These are phyloP conservation scores for Ceratina calcarata DNA, from an alignment of 1,140 invertebrate species.

Conservation along the genomic window DNA sequence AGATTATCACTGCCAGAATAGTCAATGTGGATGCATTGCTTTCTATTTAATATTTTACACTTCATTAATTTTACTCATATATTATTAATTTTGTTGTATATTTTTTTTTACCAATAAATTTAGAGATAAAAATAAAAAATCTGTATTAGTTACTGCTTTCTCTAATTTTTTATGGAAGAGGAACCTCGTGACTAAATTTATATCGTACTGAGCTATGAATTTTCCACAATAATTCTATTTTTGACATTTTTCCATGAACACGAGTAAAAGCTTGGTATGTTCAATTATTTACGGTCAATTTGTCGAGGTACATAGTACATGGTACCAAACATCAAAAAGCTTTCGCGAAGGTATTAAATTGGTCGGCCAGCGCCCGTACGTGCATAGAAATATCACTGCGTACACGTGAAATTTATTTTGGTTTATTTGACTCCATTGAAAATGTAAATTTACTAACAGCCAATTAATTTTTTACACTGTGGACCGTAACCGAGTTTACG, in stretches of 20 bases:
- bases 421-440: background rate
- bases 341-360: background rate
- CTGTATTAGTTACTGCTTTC: background rate
- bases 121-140: background rate
- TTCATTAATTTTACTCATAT: too few species aligned
- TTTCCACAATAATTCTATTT: background rate
- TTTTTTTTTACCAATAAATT: background rate
- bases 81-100: too few species aligned
- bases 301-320: background rate
- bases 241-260: background rate
- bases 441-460: too few species aligned
- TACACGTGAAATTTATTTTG: background rate
- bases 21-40: background rate
- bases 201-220: background rate
- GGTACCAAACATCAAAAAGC: background rate
- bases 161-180: background rate
- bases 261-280: background rate
- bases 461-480: background rate
- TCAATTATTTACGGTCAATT: slow-evolving; percentile 14
- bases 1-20: background rate
- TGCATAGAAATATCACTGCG: background rate
- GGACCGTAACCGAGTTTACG: too few species aligned
- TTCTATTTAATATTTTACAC: too few species aligned
- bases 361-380: too few species aligned
- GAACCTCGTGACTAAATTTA: background rate